A percentile compares a stretch with the other conserved stretches of the same genome.
Evolutionary conservation across 2,113 vertebrate genomes (phyloP).

Genomic region (Ardeotis arabs): DNA sequence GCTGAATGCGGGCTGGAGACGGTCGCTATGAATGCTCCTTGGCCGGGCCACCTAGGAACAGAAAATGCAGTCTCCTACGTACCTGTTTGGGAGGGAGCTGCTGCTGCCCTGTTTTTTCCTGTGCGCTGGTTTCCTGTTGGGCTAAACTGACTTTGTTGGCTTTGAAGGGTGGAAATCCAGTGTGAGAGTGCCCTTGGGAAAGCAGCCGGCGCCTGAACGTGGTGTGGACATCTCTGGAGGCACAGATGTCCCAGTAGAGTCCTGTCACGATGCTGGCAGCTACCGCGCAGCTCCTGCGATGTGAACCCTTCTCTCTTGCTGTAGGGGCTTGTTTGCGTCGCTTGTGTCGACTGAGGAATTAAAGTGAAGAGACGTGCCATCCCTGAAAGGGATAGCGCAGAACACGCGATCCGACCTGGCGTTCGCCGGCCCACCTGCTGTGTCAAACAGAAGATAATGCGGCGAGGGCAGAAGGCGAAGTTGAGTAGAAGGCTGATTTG

Average conservation of each 20-base stretch:
- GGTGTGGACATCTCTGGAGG: not conserved
- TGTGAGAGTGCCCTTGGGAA: not conserved
- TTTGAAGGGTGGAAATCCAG: not conserved
- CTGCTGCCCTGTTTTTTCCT: not conserved
- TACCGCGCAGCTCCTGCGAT: not conserved
- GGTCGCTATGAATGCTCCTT: not conserved
- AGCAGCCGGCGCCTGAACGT: fast-evolving
- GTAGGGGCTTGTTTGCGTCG: not conserved
- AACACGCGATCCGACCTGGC: too few species aligned
- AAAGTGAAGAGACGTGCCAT: not conserved
- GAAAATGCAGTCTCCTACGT: fast-evolving
- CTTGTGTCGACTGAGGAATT: not conserved
- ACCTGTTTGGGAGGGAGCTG: not conserved
- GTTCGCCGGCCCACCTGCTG: fast-evolving
- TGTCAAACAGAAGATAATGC: not conserved
- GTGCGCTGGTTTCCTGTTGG: not conserved
- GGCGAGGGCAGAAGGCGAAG: not conserved
- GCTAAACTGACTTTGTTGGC: not conserved
- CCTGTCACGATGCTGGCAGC: not conserved
- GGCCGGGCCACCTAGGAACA: not conserved
- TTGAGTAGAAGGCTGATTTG: not conserved
- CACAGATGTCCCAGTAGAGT: fast-evolving
- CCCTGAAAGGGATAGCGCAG: not conserved
- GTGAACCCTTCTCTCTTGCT: not conserved
- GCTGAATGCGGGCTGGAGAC: fast-evolving